Evolutionary conservation across 1,140 invertebrate genomes (phyloP).

Genomic region (Lithobius niger): DNA sequence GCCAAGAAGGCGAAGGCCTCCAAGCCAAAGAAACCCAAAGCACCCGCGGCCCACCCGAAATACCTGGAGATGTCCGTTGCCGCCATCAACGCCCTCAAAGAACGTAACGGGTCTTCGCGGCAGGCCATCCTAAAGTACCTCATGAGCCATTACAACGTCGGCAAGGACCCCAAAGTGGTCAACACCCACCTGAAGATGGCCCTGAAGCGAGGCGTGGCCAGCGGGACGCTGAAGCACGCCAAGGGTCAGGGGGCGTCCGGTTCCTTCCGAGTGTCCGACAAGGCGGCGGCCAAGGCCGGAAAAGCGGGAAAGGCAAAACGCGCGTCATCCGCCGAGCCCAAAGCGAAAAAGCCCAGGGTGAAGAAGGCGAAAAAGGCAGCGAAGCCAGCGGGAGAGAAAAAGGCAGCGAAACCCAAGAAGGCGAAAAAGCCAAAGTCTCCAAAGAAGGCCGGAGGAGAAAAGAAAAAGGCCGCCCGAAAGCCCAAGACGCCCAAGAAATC

Average conservation of each 20-base stretch:
- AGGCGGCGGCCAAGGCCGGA: slow-evolving; percentile 2
- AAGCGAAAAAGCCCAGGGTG: slow-evolving; percentile 1
- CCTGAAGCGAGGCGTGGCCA: slow-evolving; percentile 17
- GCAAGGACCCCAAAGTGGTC: slow-evolving; percentile 17
- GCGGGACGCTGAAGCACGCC: slow-evolving; percentile 16
- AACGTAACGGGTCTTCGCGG: slow-evolving; percentile 19
- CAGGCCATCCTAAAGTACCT: slow-evolving; percentile 22
- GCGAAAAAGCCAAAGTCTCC: slow-evolving; percentile 6
- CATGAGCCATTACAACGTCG: slow-evolving; percentile 17
- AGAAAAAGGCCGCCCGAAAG: slow-evolving; percentile 1
- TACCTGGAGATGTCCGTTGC: slow-evolving; percentile 20
- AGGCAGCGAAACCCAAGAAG: not conserved
- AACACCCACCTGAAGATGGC: slow-evolving; percentile 19
- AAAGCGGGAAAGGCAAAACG: slow-evolving; percentile 2
- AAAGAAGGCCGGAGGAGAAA: slow-evolving; percentile 3
- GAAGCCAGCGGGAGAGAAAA: not conserved
- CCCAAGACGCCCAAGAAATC: slow-evolving; percentile 5
- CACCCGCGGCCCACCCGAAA: slow-evolving; percentile 20
- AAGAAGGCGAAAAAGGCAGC: slow-evolving; percentile 7
- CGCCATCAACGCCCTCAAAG: slow-evolving; percentile 21
- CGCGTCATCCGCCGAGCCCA: slow-evolving; percentile 4
- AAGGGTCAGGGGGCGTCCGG: slow-evolving; percentile 21
- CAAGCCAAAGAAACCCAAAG: slow-evolving; percentile 8
- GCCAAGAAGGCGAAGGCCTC: not conserved
- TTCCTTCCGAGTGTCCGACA: slow-evolving; percentile 17